Evolutionary conservation across 2,797 vertebrate genomes (phyloP), one percentile per base, ranked within the genome.

Genomic region (Astyanax mexicanus): DNA sequence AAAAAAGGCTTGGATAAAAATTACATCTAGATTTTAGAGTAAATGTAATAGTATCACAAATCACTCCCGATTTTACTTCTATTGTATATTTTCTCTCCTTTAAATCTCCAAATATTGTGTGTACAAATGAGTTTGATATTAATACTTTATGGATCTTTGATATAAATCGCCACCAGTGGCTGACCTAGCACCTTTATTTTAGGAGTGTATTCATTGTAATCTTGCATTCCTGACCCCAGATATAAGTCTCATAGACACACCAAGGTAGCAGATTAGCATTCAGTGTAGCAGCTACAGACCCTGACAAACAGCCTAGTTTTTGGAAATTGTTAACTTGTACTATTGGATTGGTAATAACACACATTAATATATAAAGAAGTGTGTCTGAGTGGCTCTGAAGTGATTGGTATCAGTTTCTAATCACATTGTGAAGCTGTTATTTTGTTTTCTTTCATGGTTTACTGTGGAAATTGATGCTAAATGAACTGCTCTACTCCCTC

Each of bases 381-480:
- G 45, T 75, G 58, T 64, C 72, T 65, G 32, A 49, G 66, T 6
- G 57, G 40, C 25, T 78, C 35, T 74, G 83, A 84, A 88, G 84
- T 89, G 90, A 90, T 92, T 90, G 88, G 88, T 79, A 89, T 88
- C 62, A 85, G 83, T 70, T 47, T 57, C 87, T 87, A 91, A 89
- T 89, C 90, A 86, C 88, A 88, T 90, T 88, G 83, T 85, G 86
- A 89, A 86, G 67, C 84, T 84, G 81, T 75, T 85, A 90, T 93
- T 92, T 90, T 37, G 89, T 90, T 92, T 91, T 90, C 90, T 91
- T 91, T 92, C 89, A 92, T 84, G 88, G 85, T 84, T 90, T 86
- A 90, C 87, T 90, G 88, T 90, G 78, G 57, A 79, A 81, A 79
- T 82, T 60, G 49, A 54, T 87, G 86, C 88, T 86, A 89, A 91